phyloP scores from a whole-genome alignment of 2,797 vertebrate genomes.

The Helicolenus hilgendorfi region DNA sequence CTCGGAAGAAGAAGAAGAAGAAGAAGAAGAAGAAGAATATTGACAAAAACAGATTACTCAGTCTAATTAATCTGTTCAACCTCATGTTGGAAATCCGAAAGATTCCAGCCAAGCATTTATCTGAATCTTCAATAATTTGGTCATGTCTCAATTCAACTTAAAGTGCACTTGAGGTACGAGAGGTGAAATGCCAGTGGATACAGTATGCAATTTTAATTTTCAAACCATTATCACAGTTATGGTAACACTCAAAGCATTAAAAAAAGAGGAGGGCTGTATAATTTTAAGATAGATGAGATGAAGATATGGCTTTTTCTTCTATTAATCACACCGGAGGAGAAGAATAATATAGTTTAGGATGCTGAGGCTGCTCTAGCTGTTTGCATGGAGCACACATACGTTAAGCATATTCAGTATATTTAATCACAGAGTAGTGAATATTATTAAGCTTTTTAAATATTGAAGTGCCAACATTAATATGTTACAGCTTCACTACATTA shows the following conservation, averaged over 20 bases:
- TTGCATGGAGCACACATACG: neutral
- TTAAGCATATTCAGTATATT: too few relatives aligned
- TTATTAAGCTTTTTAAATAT: conserved; percentile 56
- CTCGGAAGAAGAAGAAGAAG: too few relatives aligned
- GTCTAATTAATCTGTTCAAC: neutral
- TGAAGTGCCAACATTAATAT: conserved; percentile 62
- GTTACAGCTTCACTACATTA: conserved; percentile 42
- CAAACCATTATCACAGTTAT: neutral
- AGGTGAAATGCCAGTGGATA: neutral
- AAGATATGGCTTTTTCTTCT: neutral
- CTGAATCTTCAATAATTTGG: neutral
- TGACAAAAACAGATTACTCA: too few relatives aligned
- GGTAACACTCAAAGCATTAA: neutral
- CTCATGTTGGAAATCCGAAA: neutral
- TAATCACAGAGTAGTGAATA: conserved; percentile 38
- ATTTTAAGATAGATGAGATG: neutral
- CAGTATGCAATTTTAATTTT: neutral
- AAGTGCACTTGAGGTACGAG: neutral
- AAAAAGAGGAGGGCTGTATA: neutral
- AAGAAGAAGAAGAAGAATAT: too few relatives aligned
- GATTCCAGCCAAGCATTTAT: neutral
- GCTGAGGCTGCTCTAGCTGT: neutral
- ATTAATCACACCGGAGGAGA: neutral
- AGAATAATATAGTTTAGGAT: neutral
- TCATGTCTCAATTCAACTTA: neutral